Base-by-base conservation (phyloP, 2,113 vertebrate genomes). In the Gulo gulo region DNA sequence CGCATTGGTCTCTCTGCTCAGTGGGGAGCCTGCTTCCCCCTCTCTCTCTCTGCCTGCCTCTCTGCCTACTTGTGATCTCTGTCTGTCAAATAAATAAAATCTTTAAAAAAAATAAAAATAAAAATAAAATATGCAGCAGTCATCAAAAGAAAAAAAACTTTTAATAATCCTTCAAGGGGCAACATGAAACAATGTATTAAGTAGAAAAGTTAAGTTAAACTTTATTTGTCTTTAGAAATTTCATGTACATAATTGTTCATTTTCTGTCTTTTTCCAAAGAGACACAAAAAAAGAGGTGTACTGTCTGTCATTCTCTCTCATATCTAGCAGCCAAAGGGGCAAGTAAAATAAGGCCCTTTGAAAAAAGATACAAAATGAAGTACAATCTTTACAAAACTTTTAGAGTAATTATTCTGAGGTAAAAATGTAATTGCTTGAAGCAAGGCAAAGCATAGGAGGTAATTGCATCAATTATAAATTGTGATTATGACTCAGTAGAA, bases 121-220 rank as follows among this genome's bases (percentile, higher is more conserved):
- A 42, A 50, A 50, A 50, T 47, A 47, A 50, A 50, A 50, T 50
- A 81, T 36, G 29, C 7, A 94, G 13, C 20, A 50, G 21, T 24
- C 23, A 67, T 20, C 29, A 83, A 74, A 88, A 45, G 16, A 59
- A 39, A 57, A 14, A 16, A 13, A 20, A 57, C 23, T 95, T 92
- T n/a, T 36, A 94, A 92, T 94, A 91, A 88, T 93, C 11, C 45
- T 79, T 96, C 24, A 88, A 55, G 24, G 21, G 42, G 21, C 52
- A 92, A 96, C 76, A 24, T 83, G 26, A 82, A 92, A 69, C 90
- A 96, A 71, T 85, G 31, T 57, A 3, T 92, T 88, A 94, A 90
- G 7, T 59, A 29, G 81, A 91, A 79, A 82, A 88, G 78, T 47
- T 76, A 47, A 42, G 26, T 86, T 92, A 79, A 67, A 29, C 1